Base-by-base conservation (phyloP, 2,888 invertebrate genomes). In the Pseudococcus viburni region DNA sequence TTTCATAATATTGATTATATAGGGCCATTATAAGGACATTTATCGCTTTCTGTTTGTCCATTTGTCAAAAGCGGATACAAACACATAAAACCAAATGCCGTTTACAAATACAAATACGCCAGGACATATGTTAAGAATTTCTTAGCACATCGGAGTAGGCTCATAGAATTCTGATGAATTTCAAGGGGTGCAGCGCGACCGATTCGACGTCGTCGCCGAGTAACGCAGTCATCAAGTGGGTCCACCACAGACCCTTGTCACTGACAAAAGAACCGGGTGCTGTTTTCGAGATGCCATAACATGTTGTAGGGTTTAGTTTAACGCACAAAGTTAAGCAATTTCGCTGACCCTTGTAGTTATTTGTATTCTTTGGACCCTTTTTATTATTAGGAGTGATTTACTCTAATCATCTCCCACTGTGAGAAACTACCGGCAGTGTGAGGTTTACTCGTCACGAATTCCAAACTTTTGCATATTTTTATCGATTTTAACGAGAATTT, bases 241-340 rank as follows among this genome's bases (percentile, higher is more conserved):
- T 55, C 83, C 88, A 88, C 88, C 88, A 55, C 88, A 88, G 83
- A 88, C 88, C 88, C 88, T 88, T 88, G 83, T 88, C 88, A 88
- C 55, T 48, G 51, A 88, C 88, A 88, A 88, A 88, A 88, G 88
- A 88, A 88, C 51, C 88, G 88, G 80, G 83, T 83, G 80, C 80
- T 59, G 51, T 80, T 88, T 87, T 80, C 83, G 42, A 85, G 88
- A 88, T 88, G 88, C 88, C 88, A 83, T 88, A 83, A 88, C 88
- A 83, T 73, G 39, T 86, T 87, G 33, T 73, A 51, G 88, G 88
- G 88, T 88, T 42, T 42, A 42, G 42, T 42, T 42, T 88, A 80
- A 83, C 88, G 64, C 22, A 83, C 33, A 88, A 88, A 88, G 83
- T 88, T 83, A 83, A 88, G 88, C 88, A 88, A 88, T 88, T 88